Evolutionary conservation across 2,113 vertebrate species (phyloP).

Genomic region (Ctenodactylus gundi): DNA sequence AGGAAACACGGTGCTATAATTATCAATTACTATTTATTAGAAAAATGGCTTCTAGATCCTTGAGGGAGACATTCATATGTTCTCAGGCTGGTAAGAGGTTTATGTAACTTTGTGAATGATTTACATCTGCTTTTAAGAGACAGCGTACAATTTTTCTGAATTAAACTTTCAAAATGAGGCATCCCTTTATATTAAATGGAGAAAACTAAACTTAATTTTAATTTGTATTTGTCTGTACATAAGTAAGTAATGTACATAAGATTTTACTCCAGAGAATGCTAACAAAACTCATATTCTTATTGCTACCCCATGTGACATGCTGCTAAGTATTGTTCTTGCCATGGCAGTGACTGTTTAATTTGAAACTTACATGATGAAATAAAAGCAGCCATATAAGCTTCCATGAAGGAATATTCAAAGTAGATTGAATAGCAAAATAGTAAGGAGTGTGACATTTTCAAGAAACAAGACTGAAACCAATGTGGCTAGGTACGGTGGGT

Average conservation of each 20-base stretch:
- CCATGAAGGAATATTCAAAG: not conserved
- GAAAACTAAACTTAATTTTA: constrained; percentile 28
- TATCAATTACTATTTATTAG: not conserved
- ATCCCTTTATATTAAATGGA: not conserved
- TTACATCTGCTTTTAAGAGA: not conserved
- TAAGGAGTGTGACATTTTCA: not conserved
- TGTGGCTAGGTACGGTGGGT: not conserved
- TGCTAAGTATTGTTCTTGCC: not conserved
- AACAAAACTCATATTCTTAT: not conserved
- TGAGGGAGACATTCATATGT: not conserved
- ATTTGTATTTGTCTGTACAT: not conserved
- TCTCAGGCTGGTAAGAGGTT: not conserved
- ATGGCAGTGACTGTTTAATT: not conserved
- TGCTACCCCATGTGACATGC: not conserved
- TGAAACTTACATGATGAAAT: not conserved
- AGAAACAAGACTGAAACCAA: not conserved
- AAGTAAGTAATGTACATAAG: not conserved
- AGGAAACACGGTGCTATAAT: not conserved
- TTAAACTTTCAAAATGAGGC: not conserved
- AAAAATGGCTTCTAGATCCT: not conserved
- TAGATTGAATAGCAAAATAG: not conserved
- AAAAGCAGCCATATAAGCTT: not conserved
- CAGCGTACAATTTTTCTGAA: not conserved
- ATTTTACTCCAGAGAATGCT: not conserved
- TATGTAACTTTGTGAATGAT: not conserved